Evolutionary conservation across 1,140 invertebrate genomes (phyloP), one percentile per base, ranked within the genome.

Genomic region (Bombyx mandarina): DNA sequence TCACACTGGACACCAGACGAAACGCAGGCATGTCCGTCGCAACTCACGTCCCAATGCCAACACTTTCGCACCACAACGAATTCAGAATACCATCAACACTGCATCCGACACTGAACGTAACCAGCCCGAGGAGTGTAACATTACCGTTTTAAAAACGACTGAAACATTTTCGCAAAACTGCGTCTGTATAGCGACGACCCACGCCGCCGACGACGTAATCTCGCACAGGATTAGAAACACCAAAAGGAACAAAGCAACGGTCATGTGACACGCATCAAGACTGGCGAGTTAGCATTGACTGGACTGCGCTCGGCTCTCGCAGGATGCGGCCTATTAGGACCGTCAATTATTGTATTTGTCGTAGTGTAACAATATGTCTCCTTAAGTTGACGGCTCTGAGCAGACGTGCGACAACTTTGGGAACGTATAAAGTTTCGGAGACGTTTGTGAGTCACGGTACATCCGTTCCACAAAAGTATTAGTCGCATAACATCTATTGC

Each of bases 291-390:
- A 79, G 72, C 78, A 78, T 73, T 79, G 79, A 86, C 81, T 86
- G 81, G 26, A 75, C 69, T 71, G 70, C 73, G 73, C 71, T 68
- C 71, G 69, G 67, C 58, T 58, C 62, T 69, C 65, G 67, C 83
- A 84, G 83, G 83, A 86, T 84, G 79, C 72, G 65, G 48, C 57
- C 80, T 73, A 84, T 86, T 84, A 84, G 79, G 72, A 73, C 73
- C 77, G 75, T 73, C 78, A 77, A 86, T 86, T 84, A 84, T 79
- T 76, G 79, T 81, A 83, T 84, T 86, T 35, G 81, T 83, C 77
- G 79, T 77, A 71, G 79, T 86, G 77, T 79, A 69, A 80, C 80
- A 75, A 67, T 67, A 73, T 70, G 69, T 77, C 77, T 83, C 72
- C 70, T 78, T 62, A 70, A 69, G 76, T 77, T 71, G 74, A 63